Percentiles rank a stretch among this genome's conserved stretches.
phyloP scores from a whole-genome alignment of 2,797 vertebrate species.

The Chloroceryle amazona region DNA sequence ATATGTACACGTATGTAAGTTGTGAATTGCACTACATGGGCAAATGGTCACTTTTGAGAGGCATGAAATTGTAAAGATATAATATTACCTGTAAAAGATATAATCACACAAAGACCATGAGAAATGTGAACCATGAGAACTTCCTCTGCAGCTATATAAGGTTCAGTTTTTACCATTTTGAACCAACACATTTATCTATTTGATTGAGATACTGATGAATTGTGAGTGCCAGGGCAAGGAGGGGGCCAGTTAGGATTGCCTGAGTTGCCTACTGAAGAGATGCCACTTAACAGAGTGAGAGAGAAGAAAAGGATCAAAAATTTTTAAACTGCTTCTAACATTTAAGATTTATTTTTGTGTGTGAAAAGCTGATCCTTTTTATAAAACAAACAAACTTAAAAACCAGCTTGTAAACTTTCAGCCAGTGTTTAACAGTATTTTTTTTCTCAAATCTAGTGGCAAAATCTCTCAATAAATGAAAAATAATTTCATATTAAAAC shows the following conservation, averaged over 20 bases:
- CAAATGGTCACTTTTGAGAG: neutral
- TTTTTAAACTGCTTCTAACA: neutral
- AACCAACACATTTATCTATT: neutral
- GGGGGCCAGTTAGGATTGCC: fast-evolving
- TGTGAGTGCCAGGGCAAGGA: neutral
- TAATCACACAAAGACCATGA: neutral
- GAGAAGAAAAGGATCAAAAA: neutral
- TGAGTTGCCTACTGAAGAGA: neutral
- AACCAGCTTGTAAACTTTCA: neutral
- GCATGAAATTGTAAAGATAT: neutral
- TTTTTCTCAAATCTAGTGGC: neutral
- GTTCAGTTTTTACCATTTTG: neutral
- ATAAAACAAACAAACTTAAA: neutral
- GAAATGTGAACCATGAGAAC: neutral
- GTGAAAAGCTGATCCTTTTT: neutral
- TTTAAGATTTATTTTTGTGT: neutral
- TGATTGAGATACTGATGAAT: neutral
- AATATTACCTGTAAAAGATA: neutral
- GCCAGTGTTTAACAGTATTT: neutral
- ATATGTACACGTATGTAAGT: neutral
- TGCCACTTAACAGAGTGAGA: neutral
- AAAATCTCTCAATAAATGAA: neutral
- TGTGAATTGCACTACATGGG: neutral
- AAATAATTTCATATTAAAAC: neutral
- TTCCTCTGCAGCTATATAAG: neutral